Conservation (phyloP, 2,888 invertebrate species). For the Dryobota labecula region DNA sequence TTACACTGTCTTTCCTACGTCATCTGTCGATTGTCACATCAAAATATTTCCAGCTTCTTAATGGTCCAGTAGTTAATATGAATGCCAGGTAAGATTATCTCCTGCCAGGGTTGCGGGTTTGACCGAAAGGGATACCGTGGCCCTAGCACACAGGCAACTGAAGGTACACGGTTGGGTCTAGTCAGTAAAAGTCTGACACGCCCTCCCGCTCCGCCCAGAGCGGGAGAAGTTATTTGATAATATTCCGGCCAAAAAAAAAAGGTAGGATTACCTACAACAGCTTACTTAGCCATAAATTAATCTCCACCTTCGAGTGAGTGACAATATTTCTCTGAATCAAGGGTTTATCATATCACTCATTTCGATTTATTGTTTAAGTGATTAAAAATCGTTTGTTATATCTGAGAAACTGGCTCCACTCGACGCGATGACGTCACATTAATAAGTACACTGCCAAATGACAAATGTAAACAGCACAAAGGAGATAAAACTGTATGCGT, state of each 20-base stretch:
- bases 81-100: conserved; percentile 18
- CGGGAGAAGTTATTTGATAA: too few relatives aligned
- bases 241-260: too few relatives aligned
- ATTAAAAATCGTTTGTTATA: conserved; percentile 58
- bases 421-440: conserved; percentile 69
- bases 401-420: conserved; percentile 62
- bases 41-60: conserved; percentile 3
- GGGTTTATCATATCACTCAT: conserved; percentile 59
- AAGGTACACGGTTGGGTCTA: too few relatives aligned
- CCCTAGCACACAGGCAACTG: too few relatives aligned
- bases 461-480: conserved; percentile 71
- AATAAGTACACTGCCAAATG: conserved; percentile 69
- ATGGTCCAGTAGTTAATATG: conserved; percentile 17
- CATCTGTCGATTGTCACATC: conserved; percentile 21
- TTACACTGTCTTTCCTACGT: conserved; percentile 22
- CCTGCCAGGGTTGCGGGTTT: too few relatives aligned
- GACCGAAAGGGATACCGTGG: too few relatives aligned
- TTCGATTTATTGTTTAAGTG: conserved; percentile 64
- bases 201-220: too few relatives aligned
- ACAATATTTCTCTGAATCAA: conserved; percentile 64
- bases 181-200: too few relatives aligned
- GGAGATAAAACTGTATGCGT: conserved; percentile 52
- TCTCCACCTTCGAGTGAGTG: conserved; percentile 20
- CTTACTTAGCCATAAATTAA: conserved; percentile 23
- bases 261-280: too few relatives aligned